Base-by-base conservation (phyloP, 1,140 invertebrate species). In the Semibalanus balanoides region DNA sequence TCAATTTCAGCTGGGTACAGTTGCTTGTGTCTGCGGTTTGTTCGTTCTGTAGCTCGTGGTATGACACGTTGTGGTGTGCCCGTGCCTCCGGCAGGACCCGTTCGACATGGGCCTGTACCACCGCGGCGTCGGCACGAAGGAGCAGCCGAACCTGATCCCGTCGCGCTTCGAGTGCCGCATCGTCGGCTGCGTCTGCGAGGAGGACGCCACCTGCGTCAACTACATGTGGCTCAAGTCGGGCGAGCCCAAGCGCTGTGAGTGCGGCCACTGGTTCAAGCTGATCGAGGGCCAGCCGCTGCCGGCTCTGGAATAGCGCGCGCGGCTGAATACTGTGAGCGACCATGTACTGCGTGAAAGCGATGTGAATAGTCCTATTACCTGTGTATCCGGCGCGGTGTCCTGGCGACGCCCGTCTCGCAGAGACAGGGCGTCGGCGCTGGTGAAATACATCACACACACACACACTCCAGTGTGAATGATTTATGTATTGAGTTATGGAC, bases 211-310 rank as follows among this genome's bases (percentile, higher is more conserved):
- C 76, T 86, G 87, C 78, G 88, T 98, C 79, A 92, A 90, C 81
- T 99, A 93, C 92, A 96, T 98, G 91, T 95, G 94, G 91, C 83
- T 99, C 79, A 89, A 97, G 83, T 88, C 91, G 83, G 95, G 93
- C 28, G 88, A 90, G 79, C 90, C 93, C 64, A 92, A 93, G 81
- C 90, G 97, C 78, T 99, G 97, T 82, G 91, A 92, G 82, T 98
- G 96, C 84, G 96, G 96, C 69, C 88, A 96, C 83, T 99, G 95
- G 95, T 99, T 96, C 86, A 95, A 96, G 86, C 86, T 98, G 78
- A 88, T 90, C 69, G 89, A 93, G 78, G 83, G 82, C 29, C 82
- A 85, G 76, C 84, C 85, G 72, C 80, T 84, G 75, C 35, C 29
- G 3, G 69, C 43, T 29, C 43, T 73, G 74, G 75, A 76, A 28